Percentiles rank a stretch among this genome's conserved stretches.
Evolutionary conservation across 1,140 invertebrate genomes (phyloP).

Genomic region (Megalopta genalis): DNA sequence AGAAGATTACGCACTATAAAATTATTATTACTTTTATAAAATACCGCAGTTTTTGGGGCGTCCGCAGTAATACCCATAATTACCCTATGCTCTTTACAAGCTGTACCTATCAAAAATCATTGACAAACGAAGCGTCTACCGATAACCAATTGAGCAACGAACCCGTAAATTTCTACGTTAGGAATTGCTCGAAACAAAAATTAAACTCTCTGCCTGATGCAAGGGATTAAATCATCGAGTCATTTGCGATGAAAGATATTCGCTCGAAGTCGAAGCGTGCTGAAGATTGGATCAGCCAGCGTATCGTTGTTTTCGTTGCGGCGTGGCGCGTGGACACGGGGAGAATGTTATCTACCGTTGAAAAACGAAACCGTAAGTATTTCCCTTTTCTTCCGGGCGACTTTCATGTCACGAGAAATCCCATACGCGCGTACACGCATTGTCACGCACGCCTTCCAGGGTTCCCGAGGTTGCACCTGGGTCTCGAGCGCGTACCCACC

Average conservation of each 20-base stretch:
- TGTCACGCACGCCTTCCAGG: slow-evolving; percentile 62
- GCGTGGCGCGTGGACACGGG: neutral
- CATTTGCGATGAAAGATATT: neutral
- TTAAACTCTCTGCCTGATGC: too few species aligned
- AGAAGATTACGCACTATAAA: too few species aligned
- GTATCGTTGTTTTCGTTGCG: neutral
- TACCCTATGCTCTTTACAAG: too few species aligned
- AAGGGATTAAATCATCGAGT: too few species aligned
- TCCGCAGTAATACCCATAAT: too few species aligned
- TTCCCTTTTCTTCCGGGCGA: slow-evolving; percentile 40
- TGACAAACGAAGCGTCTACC: too few species aligned
- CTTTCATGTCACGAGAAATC: slow-evolving; percentile 48
- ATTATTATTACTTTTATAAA: too few species aligned
- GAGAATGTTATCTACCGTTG: slow-evolving; percentile 47
- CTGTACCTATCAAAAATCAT: too few species aligned
- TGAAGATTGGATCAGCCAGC: neutral
- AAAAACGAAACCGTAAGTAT: slow-evolving; percentile 7
- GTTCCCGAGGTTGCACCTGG: slow-evolving; percentile 61
- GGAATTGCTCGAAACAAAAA: too few species aligned
- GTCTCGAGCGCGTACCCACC: slow-evolving; percentile 55
- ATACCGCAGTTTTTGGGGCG: too few species aligned
- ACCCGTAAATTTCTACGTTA: too few species aligned
- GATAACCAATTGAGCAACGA: too few species aligned
- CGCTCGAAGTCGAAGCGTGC: neutral
- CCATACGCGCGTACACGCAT: slow-evolving; percentile 45